Evolutionary conservation across 1,140 invertebrate species (phyloP), one percentile per base, ranked within the genome.

Genomic region (Drosophila persimilis): DNA sequence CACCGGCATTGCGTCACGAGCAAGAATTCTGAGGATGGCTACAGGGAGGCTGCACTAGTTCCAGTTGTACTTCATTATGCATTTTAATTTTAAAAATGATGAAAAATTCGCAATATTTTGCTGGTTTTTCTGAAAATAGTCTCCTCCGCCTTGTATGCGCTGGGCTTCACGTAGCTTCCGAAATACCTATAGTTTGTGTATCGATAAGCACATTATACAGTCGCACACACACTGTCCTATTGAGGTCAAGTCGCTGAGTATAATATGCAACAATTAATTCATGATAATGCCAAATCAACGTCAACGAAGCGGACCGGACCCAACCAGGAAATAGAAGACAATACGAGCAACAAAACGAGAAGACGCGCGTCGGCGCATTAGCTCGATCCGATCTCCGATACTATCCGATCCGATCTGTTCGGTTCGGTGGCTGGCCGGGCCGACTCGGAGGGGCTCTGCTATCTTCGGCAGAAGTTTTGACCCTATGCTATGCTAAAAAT

Each of bases 311-410:
- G 45, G 52, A 73, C 29, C 24, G 45, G 52, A 73, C 35, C 71
- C 60, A 85, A 85, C 77, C 80, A 85, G 80, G 80, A 85, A 85
- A 71, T 86, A 50, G 60, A 74, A 77, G 62, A 73, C 52, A 64
- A 70, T 71, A 13, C 11, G 9, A 35, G 9, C 0, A 85, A 80
- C 81, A 79, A 80, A 81, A 77, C 64, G 66, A 81, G 62, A 66
- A 71, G 77, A 74, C 65, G 65, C 52, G 62, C 48, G 62, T 45
- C 58, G 69, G 45, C 74, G 75, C 75, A 63, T 20, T 58, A 48
- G 48, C 54, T 56, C 22, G 53, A 53, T 61, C 64, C 31, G 8
- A 31, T 26, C 24, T 26, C 5, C 24, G 24, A 24, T 24, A 0
- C 29, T 17, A 46, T 66, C 63, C 31, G 31, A 43, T 52, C 47